Conservation (phyloP, 1,140 invertebrate genomes). For the Rhagoletis pomonella region DNA sequence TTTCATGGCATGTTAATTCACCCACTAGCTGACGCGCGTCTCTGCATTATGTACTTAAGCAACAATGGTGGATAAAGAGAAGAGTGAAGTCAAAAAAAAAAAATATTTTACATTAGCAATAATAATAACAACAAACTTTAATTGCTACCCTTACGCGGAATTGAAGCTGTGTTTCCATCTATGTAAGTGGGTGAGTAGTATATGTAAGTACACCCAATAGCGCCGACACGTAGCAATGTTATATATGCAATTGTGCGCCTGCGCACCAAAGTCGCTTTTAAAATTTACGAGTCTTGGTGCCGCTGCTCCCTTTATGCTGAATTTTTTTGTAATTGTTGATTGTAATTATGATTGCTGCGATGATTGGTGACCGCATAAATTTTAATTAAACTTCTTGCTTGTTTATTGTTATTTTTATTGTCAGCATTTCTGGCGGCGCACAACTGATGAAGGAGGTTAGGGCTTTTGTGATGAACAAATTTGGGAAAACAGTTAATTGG, state of each 20-base stretch:
- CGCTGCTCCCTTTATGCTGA: not conserved
- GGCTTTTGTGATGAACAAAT: not conserved
- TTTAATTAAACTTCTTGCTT: conserved; percentile 27
- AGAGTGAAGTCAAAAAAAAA: not conserved
- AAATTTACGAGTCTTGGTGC: not conserved
- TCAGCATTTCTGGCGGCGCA: not conserved
- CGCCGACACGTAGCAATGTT: not conserved
- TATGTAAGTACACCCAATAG: not conserved
- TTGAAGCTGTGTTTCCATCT: not conserved
- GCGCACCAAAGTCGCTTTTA: not conserved
- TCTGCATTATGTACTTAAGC: not conserved
- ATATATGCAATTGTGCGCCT: not conserved
- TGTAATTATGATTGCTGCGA: conserved; percentile 32
- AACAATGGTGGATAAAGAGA: not conserved
- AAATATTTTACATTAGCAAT: not conserved
- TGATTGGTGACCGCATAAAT: conserved; percentile 36
- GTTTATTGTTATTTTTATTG: conserved; percentile 11
- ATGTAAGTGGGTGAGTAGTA: not conserved
- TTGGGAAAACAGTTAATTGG: conserved; percentile 20
- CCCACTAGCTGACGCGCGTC: not conserved
- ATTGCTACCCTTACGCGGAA: conserved; percentile 21
- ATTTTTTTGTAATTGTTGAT: conserved; percentile 25
- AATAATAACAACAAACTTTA: conserved; percentile 18
- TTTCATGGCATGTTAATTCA: conserved; percentile 7
- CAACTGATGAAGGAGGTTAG: not conserved